Percentiles rank a stretch among this genome's conserved stretches.
These are phyloP conservation scores for Mastacembelus armatus DNA, from an alignment of 2,797 vertebrate species.

Conservation along the genomic window DNA sequence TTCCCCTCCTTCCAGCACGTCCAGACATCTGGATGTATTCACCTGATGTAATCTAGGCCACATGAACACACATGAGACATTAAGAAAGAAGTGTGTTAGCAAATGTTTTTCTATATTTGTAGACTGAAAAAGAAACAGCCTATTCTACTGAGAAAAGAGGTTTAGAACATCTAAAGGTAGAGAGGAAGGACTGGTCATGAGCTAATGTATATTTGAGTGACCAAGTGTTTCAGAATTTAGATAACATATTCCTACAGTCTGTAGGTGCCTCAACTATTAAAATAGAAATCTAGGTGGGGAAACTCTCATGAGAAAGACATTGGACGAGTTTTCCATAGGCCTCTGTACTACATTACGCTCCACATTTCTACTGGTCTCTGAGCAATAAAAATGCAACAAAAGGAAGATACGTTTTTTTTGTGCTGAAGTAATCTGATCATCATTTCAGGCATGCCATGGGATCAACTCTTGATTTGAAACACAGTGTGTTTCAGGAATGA, in stretches of 20 bases:
- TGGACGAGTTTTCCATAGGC: slow-evolving; percentile 1
- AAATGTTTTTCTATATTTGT: neutral
- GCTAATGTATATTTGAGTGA: neutral
- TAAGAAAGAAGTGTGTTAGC: neutral
- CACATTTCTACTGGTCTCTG: slow-evolving; percentile 29
- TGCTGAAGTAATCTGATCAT: slow-evolving; percentile 38
- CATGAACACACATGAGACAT: slow-evolving; percentile 26
- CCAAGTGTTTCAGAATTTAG: neutral
- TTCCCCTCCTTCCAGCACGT: slow-evolving; percentile 95
- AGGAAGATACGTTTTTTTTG: slow-evolving; percentile 12
- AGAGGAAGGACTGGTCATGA: neutral
- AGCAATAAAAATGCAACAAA: slow-evolving; percentile 1
- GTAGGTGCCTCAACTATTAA: neutral
- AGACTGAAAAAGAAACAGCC: neutral
- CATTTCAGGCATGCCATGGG: slow-evolving; percentile 25
- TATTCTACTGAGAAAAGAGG: neutral
- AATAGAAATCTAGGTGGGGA: slow-evolving; percentile 3
- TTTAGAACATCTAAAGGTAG: neutral
- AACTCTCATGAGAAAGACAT: neutral
- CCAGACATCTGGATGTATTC: slow-evolving; percentile 99
- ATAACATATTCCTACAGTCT: neutral
- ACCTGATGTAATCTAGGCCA: slow-evolving; percentile 92
- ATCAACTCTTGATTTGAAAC: slow-evolving; percentile 44
- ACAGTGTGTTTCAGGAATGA: slow-evolving; percentile 51
- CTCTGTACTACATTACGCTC: slow-evolving; percentile 23